Conservation (phyloP, 64 coral and sea anemone genomes). For the Acropora yongei region DNA sequence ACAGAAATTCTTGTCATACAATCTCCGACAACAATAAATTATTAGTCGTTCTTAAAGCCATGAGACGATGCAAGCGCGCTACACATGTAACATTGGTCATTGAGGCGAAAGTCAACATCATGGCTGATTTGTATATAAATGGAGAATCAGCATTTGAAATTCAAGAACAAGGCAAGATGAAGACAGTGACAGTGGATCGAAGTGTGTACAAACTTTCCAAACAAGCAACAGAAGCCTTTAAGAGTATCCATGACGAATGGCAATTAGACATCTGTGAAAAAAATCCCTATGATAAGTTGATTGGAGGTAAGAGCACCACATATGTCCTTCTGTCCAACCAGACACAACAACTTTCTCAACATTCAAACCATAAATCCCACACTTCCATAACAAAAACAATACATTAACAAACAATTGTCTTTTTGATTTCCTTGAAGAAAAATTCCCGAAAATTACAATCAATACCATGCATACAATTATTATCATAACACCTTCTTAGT, state of each 20-base stretch:
- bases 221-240: conserved; percentile 16
- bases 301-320: conserved; percentile 35
- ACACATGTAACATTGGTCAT: no score
- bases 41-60: no score
- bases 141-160: conserved; percentile 23
- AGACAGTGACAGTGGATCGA: not conserved
- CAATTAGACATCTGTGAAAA: conserved; percentile 52
- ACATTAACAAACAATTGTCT: not conserved
- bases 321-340: not conserved
- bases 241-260: conserved; percentile 64
- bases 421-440: not conserved
- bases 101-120: no score
- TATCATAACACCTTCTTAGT: not conserved
- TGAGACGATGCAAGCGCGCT: no score
- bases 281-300: conserved; percentile 47
- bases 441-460: not conserved
- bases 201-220: conserved; percentile 15
- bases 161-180: not conserved
- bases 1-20: no score
- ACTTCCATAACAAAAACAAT: not conserved
- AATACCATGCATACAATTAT: not conserved
- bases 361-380: not conserved
- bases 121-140: not conserved
- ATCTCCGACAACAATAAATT: no score
- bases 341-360: not conserved